Evolutionary conservation across 2,797 vertebrate genomes (phyloP), one percentile per base, ranked within the genome.

Genomic region (Paedocypris micromegethes): DNA sequence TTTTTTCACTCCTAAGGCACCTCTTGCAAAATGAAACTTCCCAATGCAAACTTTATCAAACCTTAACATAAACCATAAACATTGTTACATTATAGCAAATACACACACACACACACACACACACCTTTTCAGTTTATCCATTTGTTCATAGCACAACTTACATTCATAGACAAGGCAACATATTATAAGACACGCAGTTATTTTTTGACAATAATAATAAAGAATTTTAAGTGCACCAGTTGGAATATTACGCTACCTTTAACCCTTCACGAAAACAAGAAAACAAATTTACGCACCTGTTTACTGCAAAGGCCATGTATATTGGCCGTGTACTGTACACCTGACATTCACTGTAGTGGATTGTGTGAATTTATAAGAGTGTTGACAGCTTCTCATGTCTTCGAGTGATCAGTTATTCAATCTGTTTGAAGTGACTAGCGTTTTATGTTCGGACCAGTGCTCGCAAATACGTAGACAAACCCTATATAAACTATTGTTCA

Each of bases 211-310:
- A 23, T 23, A 23, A 23, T 23, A 23, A 23, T 23, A 23, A 23
- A 1, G 23, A 1, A 23, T 23, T 23, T 23, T 23, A 23, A 23
- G 23, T 23, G 23, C 23, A 23, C 23, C 23, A 23, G 23, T 23
- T 23, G 23, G 23, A 23, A 23, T 1, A 23, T 23, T 23, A 23
- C 23, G 23, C 23, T 23, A 58, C 42, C 47, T 55, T 8, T 55
- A 49, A n/a, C 57, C 68, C 9, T 41, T 39, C 23, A 49, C 4
- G 0, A 3, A 56, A 45, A 7, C 68, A 40, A 44, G 40, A 43
- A 64, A 55, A 70, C 46, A 9, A 48, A 6, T 66, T 37, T 8
- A 9, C 3, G 5, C 65, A 52, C 52, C 71, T 65, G 66, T 73
- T 70, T 53, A 41, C 58, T 54, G 41, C 52, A 51, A 23, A 56